phyloP scores from a whole-genome alignment of 2,113 vertebrate species.

The Mobula birostris region DNA sequence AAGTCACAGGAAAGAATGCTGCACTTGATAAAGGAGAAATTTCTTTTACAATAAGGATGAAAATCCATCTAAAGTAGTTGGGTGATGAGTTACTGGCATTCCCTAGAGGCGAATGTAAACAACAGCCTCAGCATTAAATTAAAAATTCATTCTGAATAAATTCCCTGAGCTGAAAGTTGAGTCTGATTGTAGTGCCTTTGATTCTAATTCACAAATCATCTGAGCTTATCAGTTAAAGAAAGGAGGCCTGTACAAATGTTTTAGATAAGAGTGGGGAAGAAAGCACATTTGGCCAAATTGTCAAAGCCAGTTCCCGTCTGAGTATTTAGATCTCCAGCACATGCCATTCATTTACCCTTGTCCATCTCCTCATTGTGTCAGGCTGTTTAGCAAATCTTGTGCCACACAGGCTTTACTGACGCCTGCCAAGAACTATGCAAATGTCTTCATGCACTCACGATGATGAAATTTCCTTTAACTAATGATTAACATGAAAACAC shows the following conservation, averaged over 20 bases:
- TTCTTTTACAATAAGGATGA: neutral
- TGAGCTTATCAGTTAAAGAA: neutral
- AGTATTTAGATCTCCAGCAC: no score
- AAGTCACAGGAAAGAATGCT: neutral
- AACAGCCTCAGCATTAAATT: neutral
- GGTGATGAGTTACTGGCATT: neutral
- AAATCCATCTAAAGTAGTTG: neutral
- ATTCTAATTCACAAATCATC: neutral
- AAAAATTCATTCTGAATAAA: neutral
- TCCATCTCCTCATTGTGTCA: no score
- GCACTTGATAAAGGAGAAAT: neutral
- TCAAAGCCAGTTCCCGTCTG: no score
- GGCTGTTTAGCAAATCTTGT: no score
- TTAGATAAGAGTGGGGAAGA: neutral
- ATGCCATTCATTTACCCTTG: no score
- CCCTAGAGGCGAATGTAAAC: neutral
- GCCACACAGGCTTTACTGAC: no score
- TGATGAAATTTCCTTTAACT: no score
- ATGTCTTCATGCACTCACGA: no score
- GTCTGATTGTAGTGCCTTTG: neutral
- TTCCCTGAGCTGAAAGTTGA: neutral
- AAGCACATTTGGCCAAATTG: no score
- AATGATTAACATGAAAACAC: no score
- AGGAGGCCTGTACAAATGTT: neutral
- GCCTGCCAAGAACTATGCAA: no score